These are phyloP conservation scores for Eretmocerus hayati DNA, from an alignment of 2,888 invertebrate genomes.

Conservation along the genomic window DNA sequence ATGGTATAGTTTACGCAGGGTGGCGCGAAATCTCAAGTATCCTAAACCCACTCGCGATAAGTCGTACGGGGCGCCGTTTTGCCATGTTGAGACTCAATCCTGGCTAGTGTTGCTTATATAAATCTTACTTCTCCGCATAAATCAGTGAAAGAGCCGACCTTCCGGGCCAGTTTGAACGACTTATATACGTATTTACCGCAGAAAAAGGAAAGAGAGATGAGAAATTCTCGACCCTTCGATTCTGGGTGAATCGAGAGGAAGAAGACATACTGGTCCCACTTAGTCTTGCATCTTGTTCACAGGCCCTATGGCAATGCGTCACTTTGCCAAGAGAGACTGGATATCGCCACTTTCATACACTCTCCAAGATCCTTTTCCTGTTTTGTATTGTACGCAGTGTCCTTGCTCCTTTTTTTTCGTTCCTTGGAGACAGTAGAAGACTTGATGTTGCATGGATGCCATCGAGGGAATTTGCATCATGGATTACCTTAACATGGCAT, in stretches of 20 bases:
- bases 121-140: slow-evolving; percentile 43
- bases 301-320: slow-evolving; percentile 12
- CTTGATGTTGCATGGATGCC: no score
- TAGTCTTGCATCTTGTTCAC: slow-evolving; percentile 21
- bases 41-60: slow-evolving; percentile 47
- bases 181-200: no score
- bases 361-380: not conserved
- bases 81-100: slow-evolving; percentile 47
- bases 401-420: not conserved
- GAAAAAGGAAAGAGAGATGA: no score
- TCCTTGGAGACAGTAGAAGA: no score
- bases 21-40: no score
- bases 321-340: slow-evolving; percentile 3
- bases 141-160: slow-evolving; percentile 34
- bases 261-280: slow-evolving; percentile 22
- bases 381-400: not conserved
- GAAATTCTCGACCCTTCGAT: slow-evolving; percentile 20
- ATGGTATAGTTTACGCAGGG: no score
- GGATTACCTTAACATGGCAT: slow-evolving; percentile 11
- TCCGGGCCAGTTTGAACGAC: no score
- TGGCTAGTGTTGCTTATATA: slow-evolving; percentile 43
- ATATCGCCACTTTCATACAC: not conserved
- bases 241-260: slow-evolving; percentile 12
- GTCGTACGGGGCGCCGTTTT: slow-evolving; percentile 31
- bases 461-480: slow-evolving; percentile 6